Evolutionary conservation across 1,140 invertebrate genomes (phyloP).

Genomic region (Camponotus floridanus): DNA sequence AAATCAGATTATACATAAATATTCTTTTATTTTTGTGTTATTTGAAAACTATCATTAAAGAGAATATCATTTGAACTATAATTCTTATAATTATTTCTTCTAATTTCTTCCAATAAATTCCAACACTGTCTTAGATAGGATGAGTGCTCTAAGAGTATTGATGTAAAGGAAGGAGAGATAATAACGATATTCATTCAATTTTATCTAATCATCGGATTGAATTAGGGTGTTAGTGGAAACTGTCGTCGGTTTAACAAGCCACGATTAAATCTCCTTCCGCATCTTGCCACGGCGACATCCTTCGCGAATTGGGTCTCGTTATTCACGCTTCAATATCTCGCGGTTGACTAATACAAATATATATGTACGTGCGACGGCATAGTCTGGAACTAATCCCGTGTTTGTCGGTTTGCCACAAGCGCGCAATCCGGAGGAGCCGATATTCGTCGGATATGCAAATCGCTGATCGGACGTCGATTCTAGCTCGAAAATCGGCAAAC

Average conservation of each 20-base stretch:
- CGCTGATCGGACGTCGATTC: slow-evolving; percentile 30
- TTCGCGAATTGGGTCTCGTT: slow-evolving; percentile 40
- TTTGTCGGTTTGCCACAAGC: slow-evolving; percentile 42
- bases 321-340: slow-evolving; percentile 53
- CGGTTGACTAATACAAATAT: slow-evolving; percentile 48
- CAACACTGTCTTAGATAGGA: too few relatives aligned
- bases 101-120: background rate
- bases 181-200: slow-evolving; percentile 36
- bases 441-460: slow-evolving; percentile 60
- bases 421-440: slow-evolving; percentile 51
- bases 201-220: slow-evolving; percentile 11
- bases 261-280: slow-evolving; percentile 33
- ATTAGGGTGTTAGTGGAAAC: slow-evolving; percentile 40
- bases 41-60: background rate
- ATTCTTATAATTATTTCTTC: background rate
- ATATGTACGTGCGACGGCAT: slow-evolving; percentile 22
- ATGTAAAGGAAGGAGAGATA: background rate
- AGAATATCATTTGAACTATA: background rate
- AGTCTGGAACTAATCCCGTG: slow-evolving; percentile 48
- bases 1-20: background rate
- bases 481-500: slow-evolving; percentile 42
- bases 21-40: background rate
- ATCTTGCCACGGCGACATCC: slow-evolving; percentile 6
- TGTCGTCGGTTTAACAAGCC: slow-evolving; percentile 42
- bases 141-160: background rate